Base-by-base conservation (phyloP, 2,797 vertebrate species). In the Helicolenus hilgendorfi region DNA sequence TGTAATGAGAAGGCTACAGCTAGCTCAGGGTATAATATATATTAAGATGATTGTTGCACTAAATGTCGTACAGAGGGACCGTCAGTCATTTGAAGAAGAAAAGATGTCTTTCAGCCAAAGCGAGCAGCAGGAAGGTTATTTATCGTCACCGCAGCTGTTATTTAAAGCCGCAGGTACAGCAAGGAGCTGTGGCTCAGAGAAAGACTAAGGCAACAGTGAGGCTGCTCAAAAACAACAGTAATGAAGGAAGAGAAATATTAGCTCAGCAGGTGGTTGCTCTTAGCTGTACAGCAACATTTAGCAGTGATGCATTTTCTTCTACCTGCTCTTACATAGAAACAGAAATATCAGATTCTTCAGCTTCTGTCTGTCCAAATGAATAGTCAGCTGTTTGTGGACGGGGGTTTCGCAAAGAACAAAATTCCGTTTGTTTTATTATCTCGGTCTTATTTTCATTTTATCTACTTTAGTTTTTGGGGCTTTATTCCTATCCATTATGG, bases 181-280 rank as follows among this genome's bases (percentile, higher is more conserved):
- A 3, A 71, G 15, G 27, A 65, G 33, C 26, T 49, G 36, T n/a
- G 53, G 35, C 22, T 72, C 33, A 9, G 2, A 64, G 24, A 35
- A 36, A 29, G 41, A 26, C 15, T 72, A 55, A 26, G 9, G 20
- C 31, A 35, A 15, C 15, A 22, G 8, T 0, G 4, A 45, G 18
- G 78, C 64, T 65, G 22, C 58, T 79, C 13, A 2, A 18, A 59
- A 67, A 63, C 22, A 76, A 27, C 60, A 59, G 27, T 36, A 35
- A 65, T 67, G 41, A 75, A 75, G n/a, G 6, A 41, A 22, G 38
- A 83, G 36, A 74, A 36, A 33, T n/a, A 83, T 62, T 2, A 38
- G 6, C 74, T 60, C 83, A 45, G 77, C 41, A 49, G 53, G 29
- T 14, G 49, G 38, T 65, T 69, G 74, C 56, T 80, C 73, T 62